These are phyloP conservation scores for Caiman crocodilus DNA, from an alignment of 2,797 vertebrate species.

Conservation along the genomic window DNA sequence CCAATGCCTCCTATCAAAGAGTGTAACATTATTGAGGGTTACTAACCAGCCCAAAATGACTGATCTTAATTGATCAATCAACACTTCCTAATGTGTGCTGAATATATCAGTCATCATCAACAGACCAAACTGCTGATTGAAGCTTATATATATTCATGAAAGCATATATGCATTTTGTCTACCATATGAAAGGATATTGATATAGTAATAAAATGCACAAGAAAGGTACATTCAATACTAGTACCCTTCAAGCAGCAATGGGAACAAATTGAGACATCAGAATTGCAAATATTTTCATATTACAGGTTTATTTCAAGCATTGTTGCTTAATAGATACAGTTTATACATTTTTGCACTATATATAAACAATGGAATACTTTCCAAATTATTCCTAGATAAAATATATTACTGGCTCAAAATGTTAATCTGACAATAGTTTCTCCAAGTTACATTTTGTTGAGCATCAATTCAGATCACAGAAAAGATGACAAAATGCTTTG, in stretches of 20 bases:
- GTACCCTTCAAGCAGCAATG: constrained; percentile 60
- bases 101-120: constrained; percentile 28
- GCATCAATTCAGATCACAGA: constrained; percentile 11
- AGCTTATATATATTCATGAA: constrained; percentile 37
- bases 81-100: constrained; percentile 20
- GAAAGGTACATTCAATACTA: constrained; percentile 14
- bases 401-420: constrained; percentile 54
- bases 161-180: background rate
- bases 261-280: constrained; percentile 56
- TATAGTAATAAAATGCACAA: constrained; percentile 69
- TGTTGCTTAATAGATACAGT: constrained; percentile 66
- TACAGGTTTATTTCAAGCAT: constrained; percentile 78
- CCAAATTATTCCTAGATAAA: constrained; percentile 66
- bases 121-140: constrained; percentile 37
- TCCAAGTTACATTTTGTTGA: constrained; percentile 32
- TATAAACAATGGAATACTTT: constrained; percentile 52
- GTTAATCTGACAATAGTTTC: constrained; percentile 46
- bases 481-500: constrained; percentile 3
- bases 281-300: constrained; percentile 64
- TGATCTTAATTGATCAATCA: constrained; percentile 56
- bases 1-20: background rate
- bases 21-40: background rate
- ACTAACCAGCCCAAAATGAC: constrained; percentile 9
- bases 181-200: constrained; percentile 43
- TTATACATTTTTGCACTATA: constrained; percentile 54